Evolutionary conservation across 2,888 invertebrate species (phyloP), one percentile per base, ranked within the genome.

Genomic region (Physocephala rufipes): DNA sequence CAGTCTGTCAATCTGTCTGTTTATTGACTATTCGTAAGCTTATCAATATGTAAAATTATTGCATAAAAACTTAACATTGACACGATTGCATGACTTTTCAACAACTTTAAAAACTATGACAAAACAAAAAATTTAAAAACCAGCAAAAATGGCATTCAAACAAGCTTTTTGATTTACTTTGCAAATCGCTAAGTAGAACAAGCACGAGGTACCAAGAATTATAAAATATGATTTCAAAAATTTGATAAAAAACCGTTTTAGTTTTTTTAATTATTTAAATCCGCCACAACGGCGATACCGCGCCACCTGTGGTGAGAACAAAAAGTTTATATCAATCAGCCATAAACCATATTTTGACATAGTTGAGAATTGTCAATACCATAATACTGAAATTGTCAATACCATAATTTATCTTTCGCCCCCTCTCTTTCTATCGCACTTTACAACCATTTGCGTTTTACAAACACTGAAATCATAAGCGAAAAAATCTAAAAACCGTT

Each of bases 291-390:
- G 47, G 16, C 47, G 47, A 63, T 21, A 43, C n/a, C 47, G 62
- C 61, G 68, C 68, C 49, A 68, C 68, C 62, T 68, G 68, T 36
- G 68, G 61, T 30, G 68, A 30, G n/a, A 51, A 45, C 67, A 51
- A 21, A 36, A 53, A 36, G 36, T 36, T 7, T n/a, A 4, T 36
- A 36, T 4, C 36, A 36, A 36, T 4, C 9, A 9, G 5, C 36
- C 36, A 36, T 36, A 36, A 36, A 36, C 36, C 36, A 36, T 36
- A 36, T 36, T 36, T 36, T 9, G 36, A 36, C 36, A 36, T 36
- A 9, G 5, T 36, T 36, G 36, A 36, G 36, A 4, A 36, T 7
- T 9, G 36, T 36, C 36, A 36, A 36, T 36, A 9, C 9, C 36
- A 36, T 36, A 36, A 4, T 36, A 36, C 9, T 36, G 36, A 36